phyloP scores from a whole-genome alignment of 2,113 vertebrate species.

The Pedetes capensis region DNA sequence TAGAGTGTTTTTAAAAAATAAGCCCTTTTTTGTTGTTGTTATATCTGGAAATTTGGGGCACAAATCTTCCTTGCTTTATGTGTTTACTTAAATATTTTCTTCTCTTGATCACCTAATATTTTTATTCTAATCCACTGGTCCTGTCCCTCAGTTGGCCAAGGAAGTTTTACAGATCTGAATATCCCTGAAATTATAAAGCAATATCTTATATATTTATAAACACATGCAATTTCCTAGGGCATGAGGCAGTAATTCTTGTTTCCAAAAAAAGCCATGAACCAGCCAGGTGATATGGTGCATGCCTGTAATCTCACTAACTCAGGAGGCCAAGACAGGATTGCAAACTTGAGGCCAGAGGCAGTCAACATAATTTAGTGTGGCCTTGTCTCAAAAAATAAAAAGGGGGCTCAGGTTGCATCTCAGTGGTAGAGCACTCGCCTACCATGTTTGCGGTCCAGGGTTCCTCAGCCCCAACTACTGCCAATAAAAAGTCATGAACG shows the following conservation, averaged over 20 bases:
- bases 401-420: too few relatives aligned
- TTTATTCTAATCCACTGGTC: not conserved
- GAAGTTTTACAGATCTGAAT: not conserved
- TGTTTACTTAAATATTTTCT: not conserved
- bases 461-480: too few relatives aligned
- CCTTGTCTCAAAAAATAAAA: too few relatives aligned
- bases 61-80: not conserved
- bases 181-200: constrained; percentile 2
- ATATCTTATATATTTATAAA: not conserved
- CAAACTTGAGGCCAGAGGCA: too few relatives aligned
- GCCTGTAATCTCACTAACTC: too few relatives aligned
- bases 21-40: too few relatives aligned
- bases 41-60: not conserved
- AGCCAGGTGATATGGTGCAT: too few relatives aligned
- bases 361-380: too few relatives aligned
- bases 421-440: too few relatives aligned
- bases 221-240: not conserved
- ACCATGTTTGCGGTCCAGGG: too few relatives aligned
- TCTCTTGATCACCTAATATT: not conserved
- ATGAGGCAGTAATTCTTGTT: not conserved
- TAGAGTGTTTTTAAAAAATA: too few relatives aligned
- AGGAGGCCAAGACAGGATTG: too few relatives aligned
- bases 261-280: not conserved
- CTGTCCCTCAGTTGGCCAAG: not conserved
- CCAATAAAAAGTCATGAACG: not conserved